Base-by-base conservation (phyloP, 2,797 vertebrate species). In the Sebastes minor region DNA sequence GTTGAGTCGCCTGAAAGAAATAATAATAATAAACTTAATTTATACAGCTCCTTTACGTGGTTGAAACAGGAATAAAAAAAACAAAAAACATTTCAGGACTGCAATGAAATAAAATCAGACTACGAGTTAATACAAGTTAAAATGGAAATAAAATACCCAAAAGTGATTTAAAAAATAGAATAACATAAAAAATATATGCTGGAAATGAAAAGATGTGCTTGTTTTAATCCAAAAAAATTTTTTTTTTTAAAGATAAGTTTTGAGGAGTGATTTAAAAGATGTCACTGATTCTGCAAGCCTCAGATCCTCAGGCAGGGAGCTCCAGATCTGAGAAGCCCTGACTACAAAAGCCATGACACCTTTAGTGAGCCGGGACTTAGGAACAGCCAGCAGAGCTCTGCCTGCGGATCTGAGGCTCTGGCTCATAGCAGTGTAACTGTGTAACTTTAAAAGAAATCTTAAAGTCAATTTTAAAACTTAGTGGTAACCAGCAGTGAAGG, bases 1-100 rank as follows among this genome's bases (percentile, higher is more conserved):
- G 94, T 98, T 98, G 87, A 99, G 96, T 88, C 99, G 96, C 94
- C 99, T 99, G 92, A 84, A 95, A 95, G 25, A 23, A 55, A 49
- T 20, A 66, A 28, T 28, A 49, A 67, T 52, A n/a, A 66, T 11
- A 16, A n/a, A 46, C 22, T 4, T 67, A 1, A 52, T 23, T 55
- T 2, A 33, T 8, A 25, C 22, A 56, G 27, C 9, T n/a, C n/a
- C 14, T 35, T 27, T 14, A 27, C 23, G 13, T 57, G 16, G 10
- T 27, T 70, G 4, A 35, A 69, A 56, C 13, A 25, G 53, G 52
- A 66, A 28, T 8, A 52, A 63, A 42, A 1, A 38, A 38, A 38
- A 38, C 0, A 14, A 38, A 38, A 38, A 49, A 23, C 32, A 64
- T 64, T 1, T 12, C 18, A 67, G 25, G 18, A 49, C 25, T 28